phyloP scores from a whole-genome alignment of 2,888 invertebrate species.

The Patella depressa region DNA sequence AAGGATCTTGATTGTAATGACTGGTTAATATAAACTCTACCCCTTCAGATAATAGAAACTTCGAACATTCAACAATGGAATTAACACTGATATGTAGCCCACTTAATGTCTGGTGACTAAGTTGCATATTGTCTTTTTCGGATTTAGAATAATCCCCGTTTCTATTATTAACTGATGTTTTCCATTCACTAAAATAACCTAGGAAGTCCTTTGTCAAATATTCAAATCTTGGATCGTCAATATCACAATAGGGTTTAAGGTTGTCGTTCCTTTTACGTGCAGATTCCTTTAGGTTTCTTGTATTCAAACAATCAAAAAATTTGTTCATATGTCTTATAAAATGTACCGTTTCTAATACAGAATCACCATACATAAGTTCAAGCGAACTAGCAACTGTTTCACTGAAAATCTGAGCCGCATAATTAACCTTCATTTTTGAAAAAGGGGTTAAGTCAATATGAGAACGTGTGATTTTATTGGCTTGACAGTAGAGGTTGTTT shows the following conservation, averaged over 20 bases:
- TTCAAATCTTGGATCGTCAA: neutral
- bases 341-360: too few species aligned
- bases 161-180: neutral
- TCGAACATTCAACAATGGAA: conserved; percentile 2
- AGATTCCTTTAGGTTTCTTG: too few species aligned
- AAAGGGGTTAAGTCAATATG: too few species aligned
- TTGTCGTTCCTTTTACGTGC: too few species aligned
- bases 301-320: too few species aligned
- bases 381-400: too few species aligned
- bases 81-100: conserved; percentile 13
- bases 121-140: conserved; percentile 15
- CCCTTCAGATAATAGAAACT: conserved; percentile 10
- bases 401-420: too few species aligned
- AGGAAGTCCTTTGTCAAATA: conserved; percentile 8
- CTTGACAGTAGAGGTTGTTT: too few species aligned
- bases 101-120: conserved; percentile 19
- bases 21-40: conserved; percentile 20
- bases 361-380: too few species aligned
- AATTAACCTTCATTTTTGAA: too few species aligned
- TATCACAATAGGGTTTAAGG: neutral
- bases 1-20: conserved; percentile 18
- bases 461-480: too few species aligned
- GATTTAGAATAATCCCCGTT: neutral
- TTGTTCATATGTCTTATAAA: too few species aligned
- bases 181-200: conserved; percentile 4